Conservation (phyloP, 2,888 invertebrate species). For the Embidobia sp. region DNA sequence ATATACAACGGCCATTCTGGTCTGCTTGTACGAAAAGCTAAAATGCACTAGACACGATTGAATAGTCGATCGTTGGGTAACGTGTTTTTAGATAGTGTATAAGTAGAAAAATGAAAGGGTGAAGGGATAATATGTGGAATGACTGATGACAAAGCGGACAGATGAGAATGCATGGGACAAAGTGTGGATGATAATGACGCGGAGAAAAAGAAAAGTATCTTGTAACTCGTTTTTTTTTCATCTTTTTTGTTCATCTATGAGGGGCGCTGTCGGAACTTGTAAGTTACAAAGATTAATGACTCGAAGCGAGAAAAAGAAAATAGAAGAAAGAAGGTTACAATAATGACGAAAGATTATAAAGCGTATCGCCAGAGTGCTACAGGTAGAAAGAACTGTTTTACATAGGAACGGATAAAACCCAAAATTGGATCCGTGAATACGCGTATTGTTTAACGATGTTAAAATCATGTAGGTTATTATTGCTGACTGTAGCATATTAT, state of each 20-base stretch:
- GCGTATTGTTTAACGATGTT: slow-evolving; percentile 28
- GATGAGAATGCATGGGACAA: slow-evolving; percentile 52
- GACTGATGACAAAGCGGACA: slow-evolving; percentile 58
- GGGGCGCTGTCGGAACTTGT: slow-evolving; percentile 57
- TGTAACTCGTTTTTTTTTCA: slow-evolving; percentile 46
- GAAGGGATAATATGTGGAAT: slow-evolving; percentile 46
- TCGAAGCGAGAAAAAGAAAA: slow-evolving; percentile 36
- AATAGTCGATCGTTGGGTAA: slow-evolving; percentile 45
- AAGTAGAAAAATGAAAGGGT: slow-evolving; percentile 50
- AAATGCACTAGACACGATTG: slow-evolving; percentile 55
- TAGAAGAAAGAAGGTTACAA: slow-evolving; percentile 39
- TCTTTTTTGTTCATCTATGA: slow-evolving; percentile 50
- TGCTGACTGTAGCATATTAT: slow-evolving; percentile 7
- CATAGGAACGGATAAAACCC: slow-evolving; percentile 25
- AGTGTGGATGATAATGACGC: slow-evolving; percentile 60
- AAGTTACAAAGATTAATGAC: slow-evolving; percentile 63
- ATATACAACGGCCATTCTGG: slow-evolving; percentile 11
- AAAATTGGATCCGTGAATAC: slow-evolving; percentile 35
- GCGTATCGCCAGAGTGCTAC: background rate
- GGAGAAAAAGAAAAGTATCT: slow-evolving; percentile 57
- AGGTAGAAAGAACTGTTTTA: slow-evolving; percentile 35
- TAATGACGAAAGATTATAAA: slow-evolving; percentile 46
- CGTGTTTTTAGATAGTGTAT: slow-evolving; percentile 33
- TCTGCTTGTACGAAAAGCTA: slow-evolving; percentile 11
- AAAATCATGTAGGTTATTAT: slow-evolving; percentile 19